Percentiles rank a stretch among this genome's conserved stretches.
Conservation (phyloP, 2,113 vertebrate genomes). For the Ochotona curzoniae region DNA sequence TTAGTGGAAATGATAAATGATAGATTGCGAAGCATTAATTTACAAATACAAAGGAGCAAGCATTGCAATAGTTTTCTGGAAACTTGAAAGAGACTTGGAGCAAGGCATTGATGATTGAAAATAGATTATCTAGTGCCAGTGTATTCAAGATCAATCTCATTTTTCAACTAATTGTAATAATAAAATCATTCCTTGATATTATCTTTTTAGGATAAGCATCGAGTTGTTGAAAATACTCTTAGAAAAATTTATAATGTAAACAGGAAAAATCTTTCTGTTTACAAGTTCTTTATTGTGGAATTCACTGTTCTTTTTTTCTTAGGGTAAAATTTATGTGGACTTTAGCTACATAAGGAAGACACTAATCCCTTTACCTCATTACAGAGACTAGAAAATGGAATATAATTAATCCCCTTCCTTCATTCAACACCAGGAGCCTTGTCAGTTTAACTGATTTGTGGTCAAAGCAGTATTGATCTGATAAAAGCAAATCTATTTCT, state of each 20-base stretch:
- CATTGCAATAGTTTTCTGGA: too few species aligned
- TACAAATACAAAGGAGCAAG: not conserved
- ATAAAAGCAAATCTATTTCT: slow-evolving; percentile 89
- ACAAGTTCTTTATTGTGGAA: not conserved
- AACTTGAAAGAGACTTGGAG: not conserved
- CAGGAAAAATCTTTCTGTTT: not conserved
- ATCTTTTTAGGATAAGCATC: not conserved
- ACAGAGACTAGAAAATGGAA: slow-evolving; percentile 78
- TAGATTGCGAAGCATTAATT: accelerated
- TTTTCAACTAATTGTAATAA: not conserved
- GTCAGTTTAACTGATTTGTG: slow-evolving; percentile 88
- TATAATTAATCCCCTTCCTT: slow-evolving; percentile 87
- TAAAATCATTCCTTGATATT: not conserved
- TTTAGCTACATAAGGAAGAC: slow-evolving; percentile 57
- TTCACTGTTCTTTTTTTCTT: slow-evolving; percentile 2
- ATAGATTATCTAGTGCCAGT: not conserved
- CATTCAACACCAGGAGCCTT: slow-evolving; percentile 81
- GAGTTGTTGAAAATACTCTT: not conserved
- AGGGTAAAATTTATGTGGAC: not conserved
- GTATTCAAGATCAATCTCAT: not conserved
- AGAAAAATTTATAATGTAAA: not conserved
- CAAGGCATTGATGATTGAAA: not conserved
- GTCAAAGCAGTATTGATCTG: slow-evolving; percentile 88
- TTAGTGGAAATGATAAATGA: not conserved
- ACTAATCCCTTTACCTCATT: slow-evolving; percentile 29